A percentile compares a stretch with the other conserved stretches of the same genome.
Conservation (phyloP, 2,888 invertebrate genomes). For the Hemistola chrysoprasaria region DNA sequence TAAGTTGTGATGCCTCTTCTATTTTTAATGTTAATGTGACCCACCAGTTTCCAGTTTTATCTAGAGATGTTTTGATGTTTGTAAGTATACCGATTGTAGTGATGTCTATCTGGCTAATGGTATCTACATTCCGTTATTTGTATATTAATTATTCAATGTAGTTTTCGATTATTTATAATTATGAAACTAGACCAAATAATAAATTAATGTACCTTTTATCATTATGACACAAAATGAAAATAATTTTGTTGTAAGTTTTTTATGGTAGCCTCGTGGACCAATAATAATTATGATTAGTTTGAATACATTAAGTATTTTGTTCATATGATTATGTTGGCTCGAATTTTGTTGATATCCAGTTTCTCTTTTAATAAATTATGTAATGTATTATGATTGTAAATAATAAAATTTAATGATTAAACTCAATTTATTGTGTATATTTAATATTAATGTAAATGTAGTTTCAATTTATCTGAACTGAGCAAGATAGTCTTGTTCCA, state of each 20-base stretch:
- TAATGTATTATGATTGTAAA: conserved; percentile 70
- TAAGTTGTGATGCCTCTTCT: conserved; percentile 62
- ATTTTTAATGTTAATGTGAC: conserved; percentile 68
- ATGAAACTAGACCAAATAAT: conserved; percentile 82
- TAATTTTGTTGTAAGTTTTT: conserved; percentile 65
- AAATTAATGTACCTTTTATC: conserved; percentile 81
- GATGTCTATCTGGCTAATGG: conserved; percentile 63
- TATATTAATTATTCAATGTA: conserved; percentile 70
- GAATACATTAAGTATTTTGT: conserved; percentile 59
- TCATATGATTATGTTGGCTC: conserved; percentile 57
- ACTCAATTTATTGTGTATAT: conserved; percentile 52
- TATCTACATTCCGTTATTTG: conserved; percentile 81
- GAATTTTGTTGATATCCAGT: conserved; percentile 74
- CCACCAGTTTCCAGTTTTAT: conserved; percentile 81
- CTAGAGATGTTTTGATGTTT: conserved; percentile 75
- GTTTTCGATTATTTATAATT: conserved; percentile 72
- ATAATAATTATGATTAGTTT: conserved; percentile 59
- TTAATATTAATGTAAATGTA: conserved; percentile 4
- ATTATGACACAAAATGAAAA: conserved; percentile 62
- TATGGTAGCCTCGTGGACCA: conserved; percentile 80
- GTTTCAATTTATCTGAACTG: conserved; percentile 77
- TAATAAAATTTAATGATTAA: conserved; percentile 76
- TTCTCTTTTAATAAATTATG: conserved; percentile 31
- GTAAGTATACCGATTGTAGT: conserved; percentile 51
- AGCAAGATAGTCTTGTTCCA: conserved; percentile 93